Percentiles rank a stretch among this genome's conserved stretches.
These are phyloP conservation scores for Alcis repandata DNA, from an alignment of 2,888 invertebrate genomes.

Conservation along the genomic window DNA sequence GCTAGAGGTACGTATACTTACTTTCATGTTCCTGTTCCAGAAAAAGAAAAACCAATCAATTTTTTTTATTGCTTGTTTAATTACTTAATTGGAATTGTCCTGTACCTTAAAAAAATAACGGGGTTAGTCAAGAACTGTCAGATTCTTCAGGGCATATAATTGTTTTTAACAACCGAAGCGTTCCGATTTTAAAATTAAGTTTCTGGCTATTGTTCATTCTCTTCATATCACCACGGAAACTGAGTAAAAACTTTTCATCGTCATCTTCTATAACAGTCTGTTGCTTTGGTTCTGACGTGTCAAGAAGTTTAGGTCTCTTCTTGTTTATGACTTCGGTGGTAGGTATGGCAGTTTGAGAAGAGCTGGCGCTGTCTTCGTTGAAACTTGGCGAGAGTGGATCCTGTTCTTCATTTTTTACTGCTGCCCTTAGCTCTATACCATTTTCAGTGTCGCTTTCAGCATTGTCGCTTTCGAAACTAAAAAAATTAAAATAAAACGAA, in stretches of 20 bases:
- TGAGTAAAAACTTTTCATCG: constrained; percentile 13
- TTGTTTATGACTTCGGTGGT: too few species aligned
- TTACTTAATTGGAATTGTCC: too few species aligned
- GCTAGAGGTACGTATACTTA: too few species aligned
- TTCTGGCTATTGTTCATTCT: constrained; percentile 1
- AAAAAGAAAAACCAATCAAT: too few species aligned
- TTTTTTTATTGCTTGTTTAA: too few species aligned
- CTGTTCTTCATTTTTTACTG: background rate
- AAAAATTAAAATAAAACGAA: too few species aligned
- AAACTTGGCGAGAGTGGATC: background rate
- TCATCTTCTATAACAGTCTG: background rate
- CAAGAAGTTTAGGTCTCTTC: background rate
- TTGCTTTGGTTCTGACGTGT: background rate
- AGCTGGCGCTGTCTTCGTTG: background rate
- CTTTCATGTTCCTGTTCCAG: too few species aligned
- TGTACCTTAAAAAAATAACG: too few species aligned
- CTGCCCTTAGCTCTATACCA: background rate
- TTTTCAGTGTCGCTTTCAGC: background rate
- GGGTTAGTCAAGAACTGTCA: too few species aligned
- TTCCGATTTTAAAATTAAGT: background rate
- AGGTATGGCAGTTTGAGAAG: background rate
- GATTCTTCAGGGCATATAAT: background rate
- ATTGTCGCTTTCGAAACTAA: too few species aligned
- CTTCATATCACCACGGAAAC: constrained; percentile 1
- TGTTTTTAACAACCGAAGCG: background rate